These are phyloP conservation scores for Macropus fuliginosus DNA, from an alignment of 2,797 vertebrate species.

Conservation along the genomic window DNA sequence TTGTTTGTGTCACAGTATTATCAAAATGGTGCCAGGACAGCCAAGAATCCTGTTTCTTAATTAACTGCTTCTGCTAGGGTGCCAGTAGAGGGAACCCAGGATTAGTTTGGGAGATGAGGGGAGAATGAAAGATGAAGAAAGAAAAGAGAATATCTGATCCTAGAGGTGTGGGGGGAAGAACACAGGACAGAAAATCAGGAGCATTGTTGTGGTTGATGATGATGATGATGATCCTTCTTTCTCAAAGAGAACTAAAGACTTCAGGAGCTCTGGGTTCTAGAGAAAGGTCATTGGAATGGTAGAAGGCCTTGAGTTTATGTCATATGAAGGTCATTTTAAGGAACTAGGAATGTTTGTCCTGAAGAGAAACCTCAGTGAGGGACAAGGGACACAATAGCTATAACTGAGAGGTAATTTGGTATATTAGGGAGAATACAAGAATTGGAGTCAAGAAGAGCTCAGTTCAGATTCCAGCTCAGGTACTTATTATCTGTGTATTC, in stretches of 20 bases:
- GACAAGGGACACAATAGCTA: neutral
- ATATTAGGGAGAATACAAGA: neutral
- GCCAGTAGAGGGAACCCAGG: neutral
- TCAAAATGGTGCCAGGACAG: conserved; percentile 33
- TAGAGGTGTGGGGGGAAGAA: neutral
- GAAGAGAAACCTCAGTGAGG: neutral
- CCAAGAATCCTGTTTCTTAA: conserved; percentile 37
- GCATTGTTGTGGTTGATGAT: neutral
- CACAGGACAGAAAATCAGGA: neutral
- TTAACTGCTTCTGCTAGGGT: conserved; percentile 4
- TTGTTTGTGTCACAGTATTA: conserved; percentile 41
- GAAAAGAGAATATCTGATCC: neutral
- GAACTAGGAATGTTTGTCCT: neutral
- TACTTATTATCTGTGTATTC: neutral
- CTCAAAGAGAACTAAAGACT: no score
- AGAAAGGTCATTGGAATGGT: neutral
- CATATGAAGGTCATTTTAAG: neutral
- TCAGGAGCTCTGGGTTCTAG: neutral
- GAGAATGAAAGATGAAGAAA: neutral
- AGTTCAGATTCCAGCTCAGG: neutral
- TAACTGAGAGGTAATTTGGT: neutral
- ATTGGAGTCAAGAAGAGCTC: neutral
- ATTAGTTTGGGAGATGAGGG: neutral
- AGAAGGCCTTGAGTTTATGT: neutral
- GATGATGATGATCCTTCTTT: no score